Base-by-base conservation (phyloP, 1,140 invertebrate genomes). In the Drosophila kanapiae region DNA sequence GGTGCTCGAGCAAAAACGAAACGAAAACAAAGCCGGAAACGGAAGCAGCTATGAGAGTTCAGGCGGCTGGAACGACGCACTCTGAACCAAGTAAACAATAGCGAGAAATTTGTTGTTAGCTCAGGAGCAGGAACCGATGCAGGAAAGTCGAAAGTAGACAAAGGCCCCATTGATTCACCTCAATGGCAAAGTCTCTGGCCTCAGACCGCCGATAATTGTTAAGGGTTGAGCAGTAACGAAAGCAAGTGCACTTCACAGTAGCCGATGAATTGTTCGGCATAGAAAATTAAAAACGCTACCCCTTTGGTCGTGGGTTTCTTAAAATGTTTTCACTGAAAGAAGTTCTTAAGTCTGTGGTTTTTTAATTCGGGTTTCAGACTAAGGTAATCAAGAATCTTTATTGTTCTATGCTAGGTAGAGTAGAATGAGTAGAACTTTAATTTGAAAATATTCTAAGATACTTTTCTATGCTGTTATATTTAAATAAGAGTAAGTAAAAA, bases 1-100 rank as follows among this genome's bases (percentile, higher is more conserved):
- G 42, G 60, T 40, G 18, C 49, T 67, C 71, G 40, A 54, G 37
- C 53, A 27, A 38, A 38, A 81, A 64, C 57, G 67, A 35, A 60
- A 63, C 43, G 77, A 81, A 90, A 90, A 81, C 81, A 84, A 88
- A 75, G 70, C 85, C 84, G 84, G 84, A 87, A 87, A 87, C 76
- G 84, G 84, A 83, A 87, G 76, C 60, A 60, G 68, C 64, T 48
- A 78, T 69, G 54, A 54, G 70, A 84, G 78, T 62, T 86, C 57
- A 76, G 69, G 61, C 56, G 45, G 42, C 54, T 72, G 75, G 60
- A 78, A 78, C 60, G 48, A 79, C 65, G 59, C 51, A 81, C 60
- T 48, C 60, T 56, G 60, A 69, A 45, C 67, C 80, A 68, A 83
- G 69, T 74, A 84, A 80, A 67, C 76, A 88, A 88, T 56, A 67